phyloP scores from a whole-genome alignment of 2,113 vertebrate genomes.

The Sterrhoptilus dennistouni region DNA sequence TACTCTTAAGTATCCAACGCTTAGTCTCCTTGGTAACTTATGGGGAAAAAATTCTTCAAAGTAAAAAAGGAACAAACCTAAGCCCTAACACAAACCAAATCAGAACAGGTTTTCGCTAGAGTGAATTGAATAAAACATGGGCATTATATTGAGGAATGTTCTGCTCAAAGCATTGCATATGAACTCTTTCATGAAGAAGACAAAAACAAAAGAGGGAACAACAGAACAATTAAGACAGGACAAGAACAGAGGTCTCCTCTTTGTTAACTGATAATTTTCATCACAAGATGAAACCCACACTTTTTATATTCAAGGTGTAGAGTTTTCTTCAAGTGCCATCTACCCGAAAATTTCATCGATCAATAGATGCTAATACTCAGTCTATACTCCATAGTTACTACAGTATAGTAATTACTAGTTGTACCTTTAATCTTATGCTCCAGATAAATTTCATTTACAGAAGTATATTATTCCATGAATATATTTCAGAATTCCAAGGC shows the following conservation, averaged over 20 bases:
- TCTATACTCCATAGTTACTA: neutral
- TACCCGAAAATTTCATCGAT: neutral
- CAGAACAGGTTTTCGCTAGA: neutral
- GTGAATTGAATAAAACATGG: neutral
- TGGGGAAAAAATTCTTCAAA: too few species aligned
- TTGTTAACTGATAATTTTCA: neutral
- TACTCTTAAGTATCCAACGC: too few species aligned
- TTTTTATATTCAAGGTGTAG: neutral
- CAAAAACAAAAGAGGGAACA: neutral
- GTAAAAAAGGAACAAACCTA: too few species aligned
- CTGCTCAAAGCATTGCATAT: neutral
- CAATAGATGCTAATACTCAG: neutral
- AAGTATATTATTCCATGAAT: neutral
- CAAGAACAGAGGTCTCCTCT: neutral
- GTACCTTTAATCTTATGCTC: neutral
- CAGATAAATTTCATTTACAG: neutral
- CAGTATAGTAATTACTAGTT: neutral
- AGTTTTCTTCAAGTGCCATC: neutral
- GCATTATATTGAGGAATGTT: neutral
- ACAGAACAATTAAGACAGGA: neutral
- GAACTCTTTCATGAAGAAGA: neutral
- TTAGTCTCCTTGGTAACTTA: too few species aligned
- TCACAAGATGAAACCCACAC: rapidly evolving
- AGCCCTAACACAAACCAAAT: neutral
- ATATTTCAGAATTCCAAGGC: neutral